Percentiles rank a stretch among this genome's conserved stretches.
These are phyloP conservation scores for Melolontha melolontha DNA, from an alignment of 2,888 invertebrate species.

Conservation along the genomic window DNA sequence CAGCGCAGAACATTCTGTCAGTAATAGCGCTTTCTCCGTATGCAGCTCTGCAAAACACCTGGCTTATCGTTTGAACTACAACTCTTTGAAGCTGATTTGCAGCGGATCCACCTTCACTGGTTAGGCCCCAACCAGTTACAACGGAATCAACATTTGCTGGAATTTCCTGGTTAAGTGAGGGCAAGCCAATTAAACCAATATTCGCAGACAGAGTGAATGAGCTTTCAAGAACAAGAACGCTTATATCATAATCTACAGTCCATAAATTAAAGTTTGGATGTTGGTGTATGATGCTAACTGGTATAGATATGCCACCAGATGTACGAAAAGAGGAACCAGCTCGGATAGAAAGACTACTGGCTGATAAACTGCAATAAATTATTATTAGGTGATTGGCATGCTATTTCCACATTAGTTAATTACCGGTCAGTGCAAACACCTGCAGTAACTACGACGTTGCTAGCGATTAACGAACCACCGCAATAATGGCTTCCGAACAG, in stretches of 20 bases:
- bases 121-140: slow-evolving; percentile 48
- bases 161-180: slow-evolving; percentile 28
- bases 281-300: slow-evolving; percentile 45
- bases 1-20: slow-evolving; percentile 53
- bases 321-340: slow-evolving; percentile 43
- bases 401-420: not conserved
- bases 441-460: slow-evolving; percentile 37
- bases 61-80: slow-evolving; percentile 53
- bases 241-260: slow-evolving; percentile 57
- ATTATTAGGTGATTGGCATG: not conserved
- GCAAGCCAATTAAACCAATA: slow-evolving; percentile 40
- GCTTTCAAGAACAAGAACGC: slow-evolving; percentile 55
- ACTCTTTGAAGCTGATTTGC: slow-evolving; percentile 57
- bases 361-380: slow-evolving; percentile 21
- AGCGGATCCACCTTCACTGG: slow-evolving; percentile 34
- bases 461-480: slow-evolving; percentile 41
- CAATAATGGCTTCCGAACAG: slow-evolving; percentile 41
- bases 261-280: slow-evolving; percentile 53
- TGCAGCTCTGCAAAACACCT: slow-evolving; percentile 52
- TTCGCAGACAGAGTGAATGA: slow-evolving; percentile 24
- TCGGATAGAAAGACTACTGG: slow-evolving; percentile 20
- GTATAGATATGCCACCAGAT: slow-evolving; percentile 44
- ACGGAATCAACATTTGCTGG: slow-evolving; percentile 35
- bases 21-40: slow-evolving; percentile 47
- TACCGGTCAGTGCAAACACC: slow-evolving; percentile 44